These are phyloP conservation scores for Sus scrofa DNA, from an alignment of 2,113 vertebrate species.

Conservation along the genomic window T2T-Sscrofa CM000817.6:160244501-160245000, in stretches of 20 bases:
- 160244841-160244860: background rate
- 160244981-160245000: background rate
- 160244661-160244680: slow-evolving; percentile 31
- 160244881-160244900: background rate
- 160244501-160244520: background rate
- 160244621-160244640: background rate
- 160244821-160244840: background rate
- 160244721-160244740: background rate
- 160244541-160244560: background rate
- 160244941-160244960: rapidly evolving
- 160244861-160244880: background rate
- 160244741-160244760: background rate
- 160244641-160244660: background rate
- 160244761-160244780: background rate
- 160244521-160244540: background rate
- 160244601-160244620: background rate
- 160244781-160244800: background rate
- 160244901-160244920: background rate
- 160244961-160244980: background rate
- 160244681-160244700: background rate
- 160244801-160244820: background rate
- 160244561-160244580: background rate
- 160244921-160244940: background rate
- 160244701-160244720: no score
- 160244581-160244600: slow-evolving; percentile 28